phyloP scores from a whole-genome alignment of 2,888 invertebrate genomes.

The Palloptera scutellata region DNA sequence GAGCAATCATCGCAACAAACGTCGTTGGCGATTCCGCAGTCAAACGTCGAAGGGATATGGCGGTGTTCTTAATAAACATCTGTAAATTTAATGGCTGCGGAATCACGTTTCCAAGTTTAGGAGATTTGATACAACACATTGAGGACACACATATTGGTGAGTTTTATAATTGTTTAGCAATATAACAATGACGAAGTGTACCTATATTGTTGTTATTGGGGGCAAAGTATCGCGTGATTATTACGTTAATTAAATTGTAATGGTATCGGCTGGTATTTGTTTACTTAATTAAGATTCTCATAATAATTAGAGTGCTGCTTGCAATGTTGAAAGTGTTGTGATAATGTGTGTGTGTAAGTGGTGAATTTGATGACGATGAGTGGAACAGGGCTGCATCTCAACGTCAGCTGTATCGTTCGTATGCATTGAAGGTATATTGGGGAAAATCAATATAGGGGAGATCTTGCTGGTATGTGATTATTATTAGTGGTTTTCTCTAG shows the following conservation, averaged over 20 bases:
- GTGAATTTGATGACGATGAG: conserved; percentile 32
- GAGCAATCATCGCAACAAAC: conserved; percentile 26
- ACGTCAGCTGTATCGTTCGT: conserved; percentile 26
- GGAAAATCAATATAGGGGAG: conserved; percentile 32
- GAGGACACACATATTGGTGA: conserved; percentile 88
- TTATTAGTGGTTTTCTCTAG: not conserved
- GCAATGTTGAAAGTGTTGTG: not conserved
- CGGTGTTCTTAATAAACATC: conserved; percentile 88
- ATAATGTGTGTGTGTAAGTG: conserved; percentile 33
- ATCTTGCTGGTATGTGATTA: conserved; percentile 8
- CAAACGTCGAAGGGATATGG: conserved; percentile 71
- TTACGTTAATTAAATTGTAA: conserved; percentile 19
- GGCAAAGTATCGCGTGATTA: conserved; percentile 21
- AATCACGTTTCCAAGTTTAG: conserved; percentile 80
- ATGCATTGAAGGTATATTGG: conserved; percentile 24
- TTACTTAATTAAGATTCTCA: conserved; percentile 32
- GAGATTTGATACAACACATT: conserved; percentile 85
- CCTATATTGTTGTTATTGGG: not conserved
- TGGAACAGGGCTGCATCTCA: conserved; percentile 23
- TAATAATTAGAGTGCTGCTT: conserved; percentile 27
- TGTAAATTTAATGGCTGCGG: conserved; percentile 90
- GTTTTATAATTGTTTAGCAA: conserved; percentile 30
- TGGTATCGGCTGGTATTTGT: conserved; percentile 24
- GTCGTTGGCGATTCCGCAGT: conserved; percentile 46
- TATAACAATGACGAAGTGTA: not conserved